phyloP scores from a whole-genome alignment of 2,113 vertebrate genomes.

The Zonotrichia leucophrys region DNA sequence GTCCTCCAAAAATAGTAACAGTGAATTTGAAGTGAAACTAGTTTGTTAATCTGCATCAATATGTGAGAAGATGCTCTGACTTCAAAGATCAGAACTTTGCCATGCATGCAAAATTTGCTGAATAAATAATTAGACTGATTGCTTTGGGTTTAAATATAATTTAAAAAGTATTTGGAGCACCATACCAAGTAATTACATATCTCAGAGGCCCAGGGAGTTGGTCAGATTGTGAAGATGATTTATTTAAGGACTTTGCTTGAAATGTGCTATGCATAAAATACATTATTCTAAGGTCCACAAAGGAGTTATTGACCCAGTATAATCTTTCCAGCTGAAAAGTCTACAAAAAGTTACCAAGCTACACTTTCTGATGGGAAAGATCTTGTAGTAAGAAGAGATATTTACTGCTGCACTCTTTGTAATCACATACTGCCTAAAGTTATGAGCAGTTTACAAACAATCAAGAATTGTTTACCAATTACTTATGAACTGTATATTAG shows the following conservation, averaged over 20 bases:
- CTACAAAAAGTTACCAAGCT: background rate
- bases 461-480: background rate
- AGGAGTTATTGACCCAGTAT: background rate
- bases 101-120: background rate
- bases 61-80: background rate
- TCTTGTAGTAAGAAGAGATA: background rate
- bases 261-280: background rate
- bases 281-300: background rate
- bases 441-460: background rate
- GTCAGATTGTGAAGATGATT: background rate
- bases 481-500: background rate
- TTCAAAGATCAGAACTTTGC: conserved; percentile 10
- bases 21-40: background rate
- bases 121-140: background rate
- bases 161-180: background rate
- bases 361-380: background rate
- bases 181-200: background rate
- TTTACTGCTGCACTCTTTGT: background rate
- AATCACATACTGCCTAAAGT: background rate
- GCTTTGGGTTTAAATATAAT: background rate
- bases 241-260: background rate
- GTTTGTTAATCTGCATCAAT: background rate
- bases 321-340: background rate
- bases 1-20: background rate
- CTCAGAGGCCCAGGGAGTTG: background rate